Evolutionary conservation across 2,888 invertebrate species (phyloP).

Genomic region (Callimorpha dominula): DNA sequence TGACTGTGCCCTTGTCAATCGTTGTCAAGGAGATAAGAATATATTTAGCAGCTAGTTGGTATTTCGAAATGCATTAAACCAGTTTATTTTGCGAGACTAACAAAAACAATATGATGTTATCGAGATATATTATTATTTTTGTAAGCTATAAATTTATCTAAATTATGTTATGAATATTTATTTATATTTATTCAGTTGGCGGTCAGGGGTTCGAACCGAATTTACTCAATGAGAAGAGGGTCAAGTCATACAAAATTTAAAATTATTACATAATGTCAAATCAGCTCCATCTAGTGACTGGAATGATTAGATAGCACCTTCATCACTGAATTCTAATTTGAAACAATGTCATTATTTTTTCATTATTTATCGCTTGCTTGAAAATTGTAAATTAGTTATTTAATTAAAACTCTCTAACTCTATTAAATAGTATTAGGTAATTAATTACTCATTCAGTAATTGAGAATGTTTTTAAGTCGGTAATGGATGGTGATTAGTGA

Average conservation of each 20-base stretch:
- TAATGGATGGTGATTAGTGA: not conserved
- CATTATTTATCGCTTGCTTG: not conserved
- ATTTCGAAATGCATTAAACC: constrained; percentile 33
- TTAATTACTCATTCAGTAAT: not conserved
- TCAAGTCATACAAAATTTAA: not conserved
- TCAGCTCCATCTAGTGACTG: not conserved
- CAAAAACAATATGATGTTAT: constrained; percentile 17
- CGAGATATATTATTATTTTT: not conserved
- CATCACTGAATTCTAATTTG: not conserved
- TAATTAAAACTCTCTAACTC: too few relatives aligned
- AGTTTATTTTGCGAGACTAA: constrained; percentile 22
- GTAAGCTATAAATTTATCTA: not conserved
- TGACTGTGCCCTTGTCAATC: constrained; percentile 34
- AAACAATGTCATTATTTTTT: not conserved
- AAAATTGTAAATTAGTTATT: too few relatives aligned
- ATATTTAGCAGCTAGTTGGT: constrained; percentile 32
- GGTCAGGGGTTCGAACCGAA: not conserved
- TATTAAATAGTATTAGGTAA: not conserved
- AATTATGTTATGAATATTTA: not conserved
- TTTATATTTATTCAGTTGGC: not conserved
- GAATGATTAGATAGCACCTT: not conserved
- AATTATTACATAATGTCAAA: not conserved
- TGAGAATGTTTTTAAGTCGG: not conserved
- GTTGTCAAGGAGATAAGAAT: constrained; percentile 32
- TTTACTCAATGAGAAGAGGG: too few relatives aligned